Percentiles rank a stretch among this genome's conserved stretches.
Conservation (phyloP, 2,113 vertebrate genomes). For the Tachycineta bicolor region DNA sequence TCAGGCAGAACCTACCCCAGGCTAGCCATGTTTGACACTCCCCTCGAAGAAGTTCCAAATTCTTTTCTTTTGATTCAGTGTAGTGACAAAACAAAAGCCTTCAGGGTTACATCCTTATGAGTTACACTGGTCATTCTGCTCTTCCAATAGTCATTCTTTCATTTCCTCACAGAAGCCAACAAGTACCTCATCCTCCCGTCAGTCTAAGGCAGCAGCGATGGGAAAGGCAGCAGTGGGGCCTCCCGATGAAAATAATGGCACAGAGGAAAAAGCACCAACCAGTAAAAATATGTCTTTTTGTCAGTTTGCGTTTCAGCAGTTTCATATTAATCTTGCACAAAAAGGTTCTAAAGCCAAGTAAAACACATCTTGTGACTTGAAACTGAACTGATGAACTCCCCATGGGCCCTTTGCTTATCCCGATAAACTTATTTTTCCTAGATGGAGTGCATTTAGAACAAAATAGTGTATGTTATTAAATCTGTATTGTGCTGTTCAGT, state of each 20-base stretch:
- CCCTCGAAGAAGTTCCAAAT: neutral
- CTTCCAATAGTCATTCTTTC: constrained; percentile 1
- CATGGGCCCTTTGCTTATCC: constrained; percentile 44
- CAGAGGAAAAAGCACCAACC: constrained; percentile 37
- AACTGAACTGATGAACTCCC: constrained; percentile 74
- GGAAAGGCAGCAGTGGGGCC: neutral
- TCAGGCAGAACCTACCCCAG: neutral
- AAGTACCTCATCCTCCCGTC: neutral
- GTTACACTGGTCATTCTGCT: neutral
- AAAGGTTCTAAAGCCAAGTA: constrained; percentile 63
- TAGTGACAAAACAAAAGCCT: constrained; percentile 23
- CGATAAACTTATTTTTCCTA: constrained; percentile 69
- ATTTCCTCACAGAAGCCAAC: constrained; percentile 18
- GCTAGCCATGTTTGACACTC: neutral
- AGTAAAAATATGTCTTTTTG: constrained; percentile 56
- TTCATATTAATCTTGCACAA: constrained; percentile 66
- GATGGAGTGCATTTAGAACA: constrained; percentile 59
- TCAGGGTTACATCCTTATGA: neutral
- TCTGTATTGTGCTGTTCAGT: constrained; percentile 52
- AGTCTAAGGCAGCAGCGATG: neutral
- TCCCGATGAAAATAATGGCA: neutral
- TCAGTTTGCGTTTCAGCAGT: constrained; percentile 58
- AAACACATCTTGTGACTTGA: constrained; percentile 71
- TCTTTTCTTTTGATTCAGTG: constrained; percentile 7
- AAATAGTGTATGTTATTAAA: constrained; percentile 69